Conservation (phyloP, 2,113 vertebrate species). For the Chaetops frenatus region DNA sequence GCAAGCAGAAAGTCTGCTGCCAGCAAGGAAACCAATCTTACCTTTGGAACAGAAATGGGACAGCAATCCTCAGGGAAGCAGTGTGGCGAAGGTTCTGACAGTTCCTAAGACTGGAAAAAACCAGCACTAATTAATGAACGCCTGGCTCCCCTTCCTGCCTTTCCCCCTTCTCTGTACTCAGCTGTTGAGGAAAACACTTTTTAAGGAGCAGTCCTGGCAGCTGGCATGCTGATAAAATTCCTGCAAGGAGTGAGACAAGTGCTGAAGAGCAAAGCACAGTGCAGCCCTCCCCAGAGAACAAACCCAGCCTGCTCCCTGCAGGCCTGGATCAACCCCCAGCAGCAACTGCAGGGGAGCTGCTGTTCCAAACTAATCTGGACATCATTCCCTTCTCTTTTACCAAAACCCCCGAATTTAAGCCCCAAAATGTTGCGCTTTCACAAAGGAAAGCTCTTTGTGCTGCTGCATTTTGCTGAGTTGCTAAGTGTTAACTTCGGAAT, state of each 20-base stretch:
- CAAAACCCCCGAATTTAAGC: background rate
- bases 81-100: background rate
- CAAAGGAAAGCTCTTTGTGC: background rate
- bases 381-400: background rate
- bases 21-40: background rate
- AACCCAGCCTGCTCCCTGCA: background rate
- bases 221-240: background rate
- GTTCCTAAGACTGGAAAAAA: background rate
- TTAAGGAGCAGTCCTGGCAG: background rate
- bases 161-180: background rate
- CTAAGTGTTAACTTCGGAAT: rapidly evolving
- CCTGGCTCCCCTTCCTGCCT: background rate
- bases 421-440: background rate
- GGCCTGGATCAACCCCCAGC: background rate
- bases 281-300: background rate
- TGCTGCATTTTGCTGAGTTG: background rate
- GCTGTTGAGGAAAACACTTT: background rate
- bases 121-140: background rate
- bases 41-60: constrained; percentile 63
- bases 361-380: background rate
- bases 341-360: background rate
- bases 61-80: constrained; percentile 15
- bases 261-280: background rate
- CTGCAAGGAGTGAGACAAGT: background rate
- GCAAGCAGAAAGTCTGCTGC: background rate